Conservation (phyloP, 2,888 invertebrate genomes). For the Melieria omissa region DNA sequence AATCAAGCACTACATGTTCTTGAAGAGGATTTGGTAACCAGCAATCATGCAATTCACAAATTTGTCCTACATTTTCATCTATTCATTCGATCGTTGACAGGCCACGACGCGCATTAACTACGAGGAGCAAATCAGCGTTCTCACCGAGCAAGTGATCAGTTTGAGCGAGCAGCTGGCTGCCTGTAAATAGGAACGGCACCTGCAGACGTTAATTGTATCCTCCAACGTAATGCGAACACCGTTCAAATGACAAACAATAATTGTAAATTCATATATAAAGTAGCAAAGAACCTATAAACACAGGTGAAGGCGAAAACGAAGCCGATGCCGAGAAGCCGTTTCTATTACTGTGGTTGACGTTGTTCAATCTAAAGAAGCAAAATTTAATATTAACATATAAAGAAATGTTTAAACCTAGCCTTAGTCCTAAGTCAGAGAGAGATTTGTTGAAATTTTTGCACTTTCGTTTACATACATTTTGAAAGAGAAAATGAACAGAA, state of each 20-base stretch:
- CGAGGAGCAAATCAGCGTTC: slow-evolving; percentile 73
- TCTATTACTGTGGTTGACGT: no score
- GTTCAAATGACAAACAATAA: slow-evolving; percentile 29
- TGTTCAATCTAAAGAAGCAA: no score
- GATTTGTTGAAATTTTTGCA: neutral
- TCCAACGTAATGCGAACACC: neutral
- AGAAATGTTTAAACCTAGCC: neutral
- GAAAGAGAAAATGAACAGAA: neutral
- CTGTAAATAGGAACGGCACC: slow-evolving; percentile 55
- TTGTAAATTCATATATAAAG: slow-evolving; percentile 12
- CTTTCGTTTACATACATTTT: neutral
- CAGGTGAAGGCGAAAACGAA: no score
- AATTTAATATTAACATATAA: neutral
- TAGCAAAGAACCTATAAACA: no score
- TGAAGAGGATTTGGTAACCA: slow-evolving; percentile 75
- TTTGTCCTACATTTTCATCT: neutral
- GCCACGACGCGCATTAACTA: slow-evolving; percentile 74
- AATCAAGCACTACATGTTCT: slow-evolving; percentile 67
- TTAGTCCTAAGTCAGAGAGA: neutral
- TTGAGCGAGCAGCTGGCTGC: slow-evolving; percentile 84
- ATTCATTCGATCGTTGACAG: slow-evolving; percentile 46
- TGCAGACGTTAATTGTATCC: neutral
- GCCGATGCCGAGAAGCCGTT: no score
- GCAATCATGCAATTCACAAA: neutral
- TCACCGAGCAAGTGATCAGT: slow-evolving; percentile 73